Base-by-base conservation (phyloP, 37 sponge, comb jelly and placozoan species). In the Ephydatia muelleri region DNA sequence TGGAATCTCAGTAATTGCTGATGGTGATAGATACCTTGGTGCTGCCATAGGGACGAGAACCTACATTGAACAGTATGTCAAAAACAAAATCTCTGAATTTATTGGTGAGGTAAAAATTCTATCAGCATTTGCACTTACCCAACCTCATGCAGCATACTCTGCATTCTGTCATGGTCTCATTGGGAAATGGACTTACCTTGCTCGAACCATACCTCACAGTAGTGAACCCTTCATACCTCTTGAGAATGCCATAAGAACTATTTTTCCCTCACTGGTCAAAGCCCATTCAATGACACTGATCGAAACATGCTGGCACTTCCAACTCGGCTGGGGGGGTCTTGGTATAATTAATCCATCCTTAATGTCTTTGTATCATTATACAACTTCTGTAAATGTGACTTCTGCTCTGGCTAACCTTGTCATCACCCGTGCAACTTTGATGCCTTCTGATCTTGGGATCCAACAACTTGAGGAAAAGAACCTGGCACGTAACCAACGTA, bases 131-230 rank as follows among this genome's bases (percentile, higher is more conserved):
- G 91, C 87, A n/a, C 29, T 34, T 35, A 49, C 77, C 26, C 85
- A 84, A 67, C 85, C 77, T n/a, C 85, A 84, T 68, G 78, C 85
- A 34, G 85, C 85, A 22, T 84, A 84, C 43, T 65, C 78, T 57
- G 85, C 85, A 13, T 84, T 75, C 69, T 38, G 49, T 13, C 84
- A 75, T 66, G 76, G 84, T 26, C 40, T 83, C 68, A 66, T 76
- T 26, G 69, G 72, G 49, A 32, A 38, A 23, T 86, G 86, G 86
- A 49, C 75, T 8, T 82, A 72, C 73, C n/a, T 71, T n/a, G 28
- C 57, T 9, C 29, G 83, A 37, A 82, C 83, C 49, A 82, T 72
- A 27, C 83, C 83, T 9, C 27, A 84, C 43, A 87, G 80, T 28
- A 23, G 64, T 33, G 74, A 81, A 1, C 82, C 72, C 30, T 35